Base-by-base conservation (phyloP, 2,888 invertebrate species). In the Choristoneura rosaceana region DNA sequence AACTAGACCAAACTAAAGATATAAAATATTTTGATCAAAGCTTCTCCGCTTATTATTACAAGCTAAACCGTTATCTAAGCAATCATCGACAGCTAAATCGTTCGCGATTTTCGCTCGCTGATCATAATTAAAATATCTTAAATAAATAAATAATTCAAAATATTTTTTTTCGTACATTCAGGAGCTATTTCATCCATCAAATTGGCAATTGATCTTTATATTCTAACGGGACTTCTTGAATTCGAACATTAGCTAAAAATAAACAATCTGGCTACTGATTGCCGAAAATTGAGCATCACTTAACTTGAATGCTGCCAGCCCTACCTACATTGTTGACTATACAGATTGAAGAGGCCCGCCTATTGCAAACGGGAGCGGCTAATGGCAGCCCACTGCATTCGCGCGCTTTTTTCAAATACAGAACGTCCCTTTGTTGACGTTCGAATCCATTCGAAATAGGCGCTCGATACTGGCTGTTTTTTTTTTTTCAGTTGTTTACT, bases 341-440 rank as follows among this genome's bases (percentile, higher is more conserved):
- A 88, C 85, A 90, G 89, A 93, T 92, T 92, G 92, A 92, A 93
- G 92, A 92, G 92, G 86, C 87, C 83, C 82, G 84, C 79, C 89
- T 88, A 91, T 91, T 86, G 86, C 90, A 90, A 92, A 92, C 91
- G 89, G 91, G 88, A 89, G 82, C 90, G 86, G 91, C 90, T 93
- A 93, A 93, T 93, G 91, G 93, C 87, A 83, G 89, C 82, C 88
- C 84, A 85, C 88, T 87, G 88, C 85, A 87, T 92, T 91, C 90
- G 92, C 92, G 90, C 86, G 88, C 87, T 90, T 92, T 92, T 84
- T 82, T 90, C 86, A 87, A 88, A 88, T 82, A 88, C 88, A 90
- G 88, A 89, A 87, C 91, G 86, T 92, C 91, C 91, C 92, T 93
- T 93, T 93, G 93, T 93, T 91, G 89, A 90, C 83, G 81, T 86